phyloP scores from a whole-genome alignment of 2,797 vertebrate genomes.

The Taenioides sp. region DNA sequence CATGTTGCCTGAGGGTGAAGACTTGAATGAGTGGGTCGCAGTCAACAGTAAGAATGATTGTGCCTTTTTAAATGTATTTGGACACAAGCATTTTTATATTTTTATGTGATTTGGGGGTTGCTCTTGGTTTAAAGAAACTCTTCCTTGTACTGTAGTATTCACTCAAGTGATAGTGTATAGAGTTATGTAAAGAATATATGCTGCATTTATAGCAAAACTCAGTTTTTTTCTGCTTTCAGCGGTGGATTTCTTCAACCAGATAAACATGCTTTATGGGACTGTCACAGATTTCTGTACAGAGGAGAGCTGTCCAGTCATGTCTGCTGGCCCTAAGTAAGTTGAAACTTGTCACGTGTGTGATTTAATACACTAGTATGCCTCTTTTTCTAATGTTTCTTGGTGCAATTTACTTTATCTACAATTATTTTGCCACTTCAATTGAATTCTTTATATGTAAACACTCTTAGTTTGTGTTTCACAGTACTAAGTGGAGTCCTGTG shows the following conservation, averaged over 20 bases:
- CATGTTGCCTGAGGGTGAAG: conserved; percentile 96
- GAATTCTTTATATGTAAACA: not conserved
- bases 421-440: not conserved
- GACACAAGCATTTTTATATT: conserved; percentile 4
- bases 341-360: not conserved
- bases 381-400: not conserved
- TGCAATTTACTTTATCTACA: not conserved
- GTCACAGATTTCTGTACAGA: conserved; percentile 97
- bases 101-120: no score
- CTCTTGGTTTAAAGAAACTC: no score
- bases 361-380: not conserved
- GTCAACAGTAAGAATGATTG: conserved; percentile 91
- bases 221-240: conserved; percentile 69
- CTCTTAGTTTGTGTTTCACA: no score
- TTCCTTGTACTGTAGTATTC: no score
- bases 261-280: conserved; percentile 98
- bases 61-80: not conserved
- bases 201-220: no score
- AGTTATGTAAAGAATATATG: no score
- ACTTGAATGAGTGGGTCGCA: conserved; percentile 97
- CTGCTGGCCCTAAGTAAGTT: conserved; percentile 92
- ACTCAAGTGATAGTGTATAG: no score
- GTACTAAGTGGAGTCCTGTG: not conserved
- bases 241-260: conserved; percentile 99
- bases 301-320: conserved; percentile 95